phyloP scores from a whole-genome alignment of 2,888 invertebrate genomes.

The Frankliniella intonsa region DNA sequence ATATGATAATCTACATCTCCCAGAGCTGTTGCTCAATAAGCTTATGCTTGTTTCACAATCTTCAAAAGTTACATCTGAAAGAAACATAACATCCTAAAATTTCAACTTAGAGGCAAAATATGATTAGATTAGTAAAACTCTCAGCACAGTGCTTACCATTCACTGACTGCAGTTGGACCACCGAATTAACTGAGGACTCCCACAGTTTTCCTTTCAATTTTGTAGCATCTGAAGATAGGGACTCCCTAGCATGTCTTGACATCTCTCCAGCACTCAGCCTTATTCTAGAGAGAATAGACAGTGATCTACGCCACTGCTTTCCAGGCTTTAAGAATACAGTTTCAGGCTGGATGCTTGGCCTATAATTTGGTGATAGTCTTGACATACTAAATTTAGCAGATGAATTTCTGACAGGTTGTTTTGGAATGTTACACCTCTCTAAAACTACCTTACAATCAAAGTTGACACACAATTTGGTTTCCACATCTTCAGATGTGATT shows the following conservation, averaged over 20 bases:
- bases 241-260: not conserved
- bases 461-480: not conserved
- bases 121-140: not conserved
- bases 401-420: not conserved
- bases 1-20: not conserved
- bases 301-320: not conserved
- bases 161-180: not conserved
- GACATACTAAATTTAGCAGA: not conserved
- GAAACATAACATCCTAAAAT: not conserved
- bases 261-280: not conserved
- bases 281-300: not conserved
- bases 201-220: conserved; percentile 1
- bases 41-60: not conserved
- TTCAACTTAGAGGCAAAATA: not conserved
- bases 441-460: not conserved
- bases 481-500: not conserved
- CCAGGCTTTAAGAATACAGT: not conserved
- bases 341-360: not conserved
- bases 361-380: not conserved
- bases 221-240: not conserved
- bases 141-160: not conserved
- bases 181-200: not conserved
- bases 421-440: not conserved
- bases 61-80: not conserved
- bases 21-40: not conserved